These are phyloP conservation scores for Molossus molossus DNA, from an alignment of 2,797 vertebrate species.

Conservation along the genomic window DNA sequence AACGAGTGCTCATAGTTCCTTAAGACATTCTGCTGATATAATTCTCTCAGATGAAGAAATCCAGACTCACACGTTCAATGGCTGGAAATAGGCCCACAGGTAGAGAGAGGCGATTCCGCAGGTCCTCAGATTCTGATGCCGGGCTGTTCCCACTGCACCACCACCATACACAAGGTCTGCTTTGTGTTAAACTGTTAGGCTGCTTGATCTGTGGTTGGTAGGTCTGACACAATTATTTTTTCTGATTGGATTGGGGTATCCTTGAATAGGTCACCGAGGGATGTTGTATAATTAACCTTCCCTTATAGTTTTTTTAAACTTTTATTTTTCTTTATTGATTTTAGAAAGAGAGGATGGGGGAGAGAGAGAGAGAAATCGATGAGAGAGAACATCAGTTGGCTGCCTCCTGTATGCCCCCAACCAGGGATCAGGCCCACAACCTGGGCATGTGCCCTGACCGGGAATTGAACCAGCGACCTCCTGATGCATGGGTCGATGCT, in stretches of 20 bases:
- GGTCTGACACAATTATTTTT: neutral
- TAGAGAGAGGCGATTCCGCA: neutral
- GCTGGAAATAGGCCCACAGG: neutral
- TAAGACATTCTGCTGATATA: neutral
- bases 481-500: too few relatives aligned
- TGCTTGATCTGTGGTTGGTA: neutral
- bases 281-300: neutral
- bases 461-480: too few relatives aligned
- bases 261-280: neutral
- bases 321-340: too few relatives aligned
- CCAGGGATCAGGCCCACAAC: too few relatives aligned
- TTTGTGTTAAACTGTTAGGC: neutral
- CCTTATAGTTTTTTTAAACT: neutral
- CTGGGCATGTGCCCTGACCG: too few relatives aligned
- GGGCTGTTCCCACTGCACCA: neutral
- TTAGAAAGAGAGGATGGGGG: too few relatives aligned
- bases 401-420: too few relatives aligned
- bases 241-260: neutral
- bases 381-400: too few relatives aligned
- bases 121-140: neutral
- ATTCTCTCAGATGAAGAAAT: slow-evolving; percentile 49
- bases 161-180: neutral
- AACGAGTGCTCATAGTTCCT: neutral
- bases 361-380: too few relatives aligned
- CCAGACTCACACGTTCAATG: neutral